A percentile compares a stretch with the other conserved stretches of the same genome.
These are phyloP conservation scores for Aphidoletes aphidimyza DNA, from an alignment of 2,888 invertebrate genomes.

Conservation along the genomic window DNA sequence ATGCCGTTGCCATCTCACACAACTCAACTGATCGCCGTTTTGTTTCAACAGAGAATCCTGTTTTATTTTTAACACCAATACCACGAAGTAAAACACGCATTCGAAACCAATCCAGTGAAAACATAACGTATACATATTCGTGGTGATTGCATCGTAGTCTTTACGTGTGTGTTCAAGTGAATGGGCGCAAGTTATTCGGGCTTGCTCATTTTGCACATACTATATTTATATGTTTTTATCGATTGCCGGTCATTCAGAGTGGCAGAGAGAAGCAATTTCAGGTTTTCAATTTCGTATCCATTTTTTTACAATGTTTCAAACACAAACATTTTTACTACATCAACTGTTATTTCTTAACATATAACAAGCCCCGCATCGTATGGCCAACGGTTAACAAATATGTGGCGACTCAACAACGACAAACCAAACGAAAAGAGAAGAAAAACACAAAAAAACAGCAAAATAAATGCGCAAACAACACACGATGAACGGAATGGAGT, in stretches of 20 bases:
- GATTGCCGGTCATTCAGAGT: not conserved
- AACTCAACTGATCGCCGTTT: not conserved
- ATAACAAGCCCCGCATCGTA: not conserved
- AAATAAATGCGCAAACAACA: no score
- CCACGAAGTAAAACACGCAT: not conserved
- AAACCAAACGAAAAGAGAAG: no score
- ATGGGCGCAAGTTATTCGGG: slow-evolving; percentile 5
- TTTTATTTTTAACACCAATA: slow-evolving; percentile 21
- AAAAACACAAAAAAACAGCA: no score
- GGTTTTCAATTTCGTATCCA: not conserved
- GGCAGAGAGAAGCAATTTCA: not conserved
- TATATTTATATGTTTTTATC: slow-evolving; percentile 6
- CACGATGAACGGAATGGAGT: not conserved
- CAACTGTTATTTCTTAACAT: slow-evolving; percentile 41
- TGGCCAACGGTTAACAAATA: not conserved
- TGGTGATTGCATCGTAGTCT: not conserved
- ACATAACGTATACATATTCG: not conserved
- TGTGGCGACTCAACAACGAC: not conserved
- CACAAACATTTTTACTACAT: slow-evolving; percentile 32
- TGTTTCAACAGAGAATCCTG: slow-evolving; percentile 1
- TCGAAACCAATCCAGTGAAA: not conserved
- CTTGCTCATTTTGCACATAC: not conserved
- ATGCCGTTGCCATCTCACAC: not conserved
- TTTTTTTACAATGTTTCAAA: not conserved
- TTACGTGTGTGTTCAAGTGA: not conserved